phyloP scores from a whole-genome alignment of 2,113 vertebrate species.

The Balaeniceps rex region DNA sequence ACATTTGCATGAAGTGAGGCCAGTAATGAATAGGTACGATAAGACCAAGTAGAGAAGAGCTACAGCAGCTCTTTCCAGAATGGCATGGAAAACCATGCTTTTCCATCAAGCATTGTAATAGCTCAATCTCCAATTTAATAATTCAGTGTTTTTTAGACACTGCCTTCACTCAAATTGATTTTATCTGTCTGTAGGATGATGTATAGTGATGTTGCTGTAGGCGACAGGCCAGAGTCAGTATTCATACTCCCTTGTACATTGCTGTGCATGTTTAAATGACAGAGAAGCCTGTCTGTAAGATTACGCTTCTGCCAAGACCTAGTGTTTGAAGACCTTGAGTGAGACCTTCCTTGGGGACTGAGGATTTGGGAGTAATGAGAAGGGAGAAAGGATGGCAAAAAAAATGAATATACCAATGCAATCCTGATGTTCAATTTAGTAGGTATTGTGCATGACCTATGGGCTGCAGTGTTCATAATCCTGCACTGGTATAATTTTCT shows the following conservation, averaged over 20 bases:
- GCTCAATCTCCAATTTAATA: background rate
- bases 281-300: background rate
- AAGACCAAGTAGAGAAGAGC: background rate
- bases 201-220: background rate
- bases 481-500: background rate
- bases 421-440: background rate
- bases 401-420: background rate
- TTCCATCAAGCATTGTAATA: background rate
- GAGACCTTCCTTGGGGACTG: background rate
- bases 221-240: background rate
- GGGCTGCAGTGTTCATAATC: background rate
- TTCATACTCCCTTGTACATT: background rate
- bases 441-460: background rate
- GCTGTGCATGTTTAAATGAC: background rate
- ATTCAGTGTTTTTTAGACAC: background rate
- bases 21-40: background rate
- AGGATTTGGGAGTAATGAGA: background rate
- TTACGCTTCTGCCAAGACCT: background rate
- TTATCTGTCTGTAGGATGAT: background rate
- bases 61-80: background rate
- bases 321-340: background rate
- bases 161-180: background rate
- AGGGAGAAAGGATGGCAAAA: background rate
- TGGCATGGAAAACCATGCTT: background rate
- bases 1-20: background rate